A percentile compares a stretch with the other conserved stretches of the same genome.
Conservation (phyloP, 2,888 invertebrate species). For the Plusia festucae region DNA sequence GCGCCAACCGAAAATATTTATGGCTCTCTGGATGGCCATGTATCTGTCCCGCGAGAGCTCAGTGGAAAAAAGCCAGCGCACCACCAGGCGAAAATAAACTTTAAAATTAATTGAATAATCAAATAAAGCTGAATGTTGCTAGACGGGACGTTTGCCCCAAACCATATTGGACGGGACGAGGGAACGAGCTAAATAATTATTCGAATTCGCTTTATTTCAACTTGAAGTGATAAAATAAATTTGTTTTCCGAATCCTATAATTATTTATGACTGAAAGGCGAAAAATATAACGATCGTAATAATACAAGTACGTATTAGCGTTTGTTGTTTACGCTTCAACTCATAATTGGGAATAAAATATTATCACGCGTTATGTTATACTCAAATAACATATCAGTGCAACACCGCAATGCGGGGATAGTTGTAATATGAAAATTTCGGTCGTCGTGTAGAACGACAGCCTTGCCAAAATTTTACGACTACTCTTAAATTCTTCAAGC, state of each 20-base stretch:
- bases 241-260: slow-evolving; percentile 10
- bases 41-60: slow-evolving; percentile 35
- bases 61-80: slow-evolving; percentile 42
- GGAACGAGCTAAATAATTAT: slow-evolving; percentile 12
- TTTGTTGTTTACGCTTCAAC: slow-evolving; percentile 9
- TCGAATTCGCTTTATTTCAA: background rate
- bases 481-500: slow-evolving; percentile 28
- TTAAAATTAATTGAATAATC: slow-evolving; percentile 61
- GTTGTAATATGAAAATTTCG: slow-evolving; percentile 40
- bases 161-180: slow-evolving; percentile 9
- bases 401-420: slow-evolving; percentile 55
- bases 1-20: slow-evolving; percentile 53
- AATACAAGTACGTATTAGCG: slow-evolving; percentile 27
- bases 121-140: slow-evolving; percentile 44
- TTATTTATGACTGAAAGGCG: slow-evolving; percentile 10
- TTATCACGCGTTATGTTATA: slow-evolving; percentile 36
- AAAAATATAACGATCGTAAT: slow-evolving; percentile 19
- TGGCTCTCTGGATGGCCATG: slow-evolving; percentile 44
- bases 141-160: slow-evolving; percentile 12
- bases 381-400: slow-evolving; percentile 39
- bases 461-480: slow-evolving; percentile 39
- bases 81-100: slow-evolving; percentile 43
- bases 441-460: slow-evolving; percentile 27
- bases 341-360: slow-evolving; percentile 35
- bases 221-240: slow-evolving; percentile 10